phyloP scores from a whole-genome alignment of 2,113 vertebrate species.

The Mormyrus lacerda region DNA sequence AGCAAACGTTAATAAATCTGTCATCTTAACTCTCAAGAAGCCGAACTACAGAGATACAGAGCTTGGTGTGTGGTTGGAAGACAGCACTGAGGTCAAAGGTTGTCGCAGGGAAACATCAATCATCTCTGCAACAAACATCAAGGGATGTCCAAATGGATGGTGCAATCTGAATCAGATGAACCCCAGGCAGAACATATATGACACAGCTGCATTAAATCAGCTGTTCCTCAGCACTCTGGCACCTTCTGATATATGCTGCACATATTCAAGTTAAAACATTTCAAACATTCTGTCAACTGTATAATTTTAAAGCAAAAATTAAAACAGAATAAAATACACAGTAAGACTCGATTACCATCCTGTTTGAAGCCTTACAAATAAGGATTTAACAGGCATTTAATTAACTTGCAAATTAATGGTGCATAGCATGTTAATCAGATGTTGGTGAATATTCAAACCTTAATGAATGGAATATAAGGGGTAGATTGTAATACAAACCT shows the following conservation, averaged over 20 bases:
- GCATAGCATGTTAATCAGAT: background rate
- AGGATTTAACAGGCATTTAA: slow-evolving; percentile 13
- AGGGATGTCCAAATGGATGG: background rate
- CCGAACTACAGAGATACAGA: background rate
- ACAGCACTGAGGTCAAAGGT: background rate
- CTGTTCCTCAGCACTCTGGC: background rate
- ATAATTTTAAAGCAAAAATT: background rate
- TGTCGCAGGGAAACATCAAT: background rate
- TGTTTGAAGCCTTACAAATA: slow-evolving; percentile 3
- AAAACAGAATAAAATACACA: background rate
- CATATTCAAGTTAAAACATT: background rate
- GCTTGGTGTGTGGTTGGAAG: background rate
- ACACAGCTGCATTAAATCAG: background rate
- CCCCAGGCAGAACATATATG: background rate
- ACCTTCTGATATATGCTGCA: background rate
- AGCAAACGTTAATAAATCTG: background rate
- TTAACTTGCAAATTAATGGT: background rate
- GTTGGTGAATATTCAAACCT: background rate
- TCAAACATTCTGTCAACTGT: background rate
- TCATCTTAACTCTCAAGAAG: background rate
- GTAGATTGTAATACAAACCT: background rate
- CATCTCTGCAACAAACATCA: background rate
- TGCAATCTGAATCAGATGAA: background rate
- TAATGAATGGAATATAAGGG: background rate
- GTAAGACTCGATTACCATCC: background rate